Base-by-base conservation (phyloP, 2,113 vertebrate genomes). In the Phaethon lepturus region DNA sequence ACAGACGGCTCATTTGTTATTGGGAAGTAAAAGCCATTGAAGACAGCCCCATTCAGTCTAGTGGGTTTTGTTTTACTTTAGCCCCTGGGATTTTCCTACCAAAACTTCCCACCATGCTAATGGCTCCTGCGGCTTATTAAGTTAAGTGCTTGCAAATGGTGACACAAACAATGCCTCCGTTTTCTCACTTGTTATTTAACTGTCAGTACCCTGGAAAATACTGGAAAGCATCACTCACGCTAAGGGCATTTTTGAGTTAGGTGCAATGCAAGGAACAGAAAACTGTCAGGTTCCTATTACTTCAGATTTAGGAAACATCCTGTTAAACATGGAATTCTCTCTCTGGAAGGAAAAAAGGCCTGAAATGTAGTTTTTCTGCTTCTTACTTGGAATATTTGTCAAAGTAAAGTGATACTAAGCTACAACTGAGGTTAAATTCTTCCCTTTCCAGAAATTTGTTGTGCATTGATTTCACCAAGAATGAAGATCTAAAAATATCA, bases 381-480 rank as follows among this genome's bases (percentile, higher is more conserved):
- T 83, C 23, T 93, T 60, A 17, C 19, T 80, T 72, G 47, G 19
- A 91, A 25, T 76, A 85, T 85, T 76, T 85, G 22, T 50, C 58
- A 58, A 93, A 85, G 40, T 23, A 78, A 91, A 64, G 47, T 23
- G 52, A 71, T 56, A 35, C 25, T n/a, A 69, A 84, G 17, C 16
- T 88, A 47, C 62, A 93, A 86, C 31, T 42, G 25, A 93, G 35
- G 55, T 95, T 60, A 96, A 93, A 75, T 56, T 94, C 17, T 68
- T 55, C 17, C 13, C 17, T 29, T 75, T 56, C 17, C 44, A 75
- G 56, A 89, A 95, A 72, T 67, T 13, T 78, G 17, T 26, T 75
- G 40, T 55, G 52, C 55, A 63, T 42, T 88, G 58, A 90, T 74
- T 94, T 91, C 29, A 93, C 22, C 18, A 82, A 50, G 52, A 78